These are phyloP conservation scores for Takifugu bimaculatus DNA, from an alignment of 2,113 vertebrate genomes.

Conservation along the genomic window DNA sequence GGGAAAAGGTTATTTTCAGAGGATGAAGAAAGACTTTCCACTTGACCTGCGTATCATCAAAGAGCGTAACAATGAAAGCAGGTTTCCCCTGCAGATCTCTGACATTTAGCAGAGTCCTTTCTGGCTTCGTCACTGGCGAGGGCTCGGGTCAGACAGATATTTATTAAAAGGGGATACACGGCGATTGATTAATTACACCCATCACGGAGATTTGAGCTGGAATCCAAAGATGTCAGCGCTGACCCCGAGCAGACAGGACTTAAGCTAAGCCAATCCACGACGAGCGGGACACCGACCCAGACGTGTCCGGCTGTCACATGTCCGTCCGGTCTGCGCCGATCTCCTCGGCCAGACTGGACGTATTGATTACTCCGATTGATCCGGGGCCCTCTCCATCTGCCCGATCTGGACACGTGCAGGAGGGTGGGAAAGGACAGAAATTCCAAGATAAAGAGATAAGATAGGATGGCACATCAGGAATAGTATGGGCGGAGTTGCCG, in stretches of 20 bases:
- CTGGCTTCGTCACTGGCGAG: constrained; percentile 47
- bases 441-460: constrained; percentile 51
- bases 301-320: constrained; percentile 41
- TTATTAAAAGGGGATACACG: too few relatives aligned
- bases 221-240: constrained; percentile 37
- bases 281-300: constrained; percentile 24
- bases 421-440: constrained; percentile 14
- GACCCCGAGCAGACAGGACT: constrained; percentile 33
- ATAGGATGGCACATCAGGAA: constrained; percentile 41
- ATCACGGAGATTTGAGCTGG: constrained; percentile 10
- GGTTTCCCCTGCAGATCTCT: constrained; percentile 53
- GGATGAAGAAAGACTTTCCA: constrained; percentile 53
- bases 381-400: constrained; percentile 68
- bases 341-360: constrained; percentile 54
- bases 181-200: neutral
- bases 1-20: constrained; percentile 53
- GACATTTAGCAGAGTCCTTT: constrained; percentile 60
- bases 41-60: constrained; percentile 55
- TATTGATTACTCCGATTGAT: constrained; percentile 73
- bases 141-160: too few relatives aligned
- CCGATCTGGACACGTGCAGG: constrained; percentile 31
- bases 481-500: constrained; percentile 18
- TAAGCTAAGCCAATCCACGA: constrained; percentile 25
- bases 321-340: constrained; percentile 46
- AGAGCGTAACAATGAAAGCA: constrained; percentile 46